phyloP scores from a whole-genome alignment of 1,140 invertebrate species.

The Xylocopa sonorina region DNA sequence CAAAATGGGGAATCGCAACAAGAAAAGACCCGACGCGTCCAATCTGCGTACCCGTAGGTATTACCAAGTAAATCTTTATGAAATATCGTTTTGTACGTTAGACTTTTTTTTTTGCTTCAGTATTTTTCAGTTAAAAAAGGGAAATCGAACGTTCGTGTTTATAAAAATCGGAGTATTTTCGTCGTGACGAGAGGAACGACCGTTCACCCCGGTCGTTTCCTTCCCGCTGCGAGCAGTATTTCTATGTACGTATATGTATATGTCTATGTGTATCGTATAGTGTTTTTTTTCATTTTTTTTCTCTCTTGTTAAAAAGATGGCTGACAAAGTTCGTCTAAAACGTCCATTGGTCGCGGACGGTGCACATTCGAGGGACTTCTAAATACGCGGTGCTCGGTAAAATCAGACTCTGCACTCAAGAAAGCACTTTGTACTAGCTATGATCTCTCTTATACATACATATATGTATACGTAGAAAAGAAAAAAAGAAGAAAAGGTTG shows the following conservation, averaged over 20 bases:
- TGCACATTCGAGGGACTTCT: slow-evolving; percentile 37
- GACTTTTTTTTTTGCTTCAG: slow-evolving; percentile 15
- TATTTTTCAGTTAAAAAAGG: slow-evolving; percentile 19
- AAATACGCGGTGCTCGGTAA: slow-evolving; percentile 24
- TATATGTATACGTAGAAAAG: slow-evolving; percentile 14
- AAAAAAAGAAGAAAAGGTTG: background rate
- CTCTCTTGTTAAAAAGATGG: slow-evolving; percentile 6
- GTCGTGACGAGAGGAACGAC: background rate
- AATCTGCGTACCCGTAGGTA: background rate
- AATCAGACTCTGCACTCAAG: slow-evolving; percentile 42
- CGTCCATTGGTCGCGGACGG: slow-evolving; percentile 41
- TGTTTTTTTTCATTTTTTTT: background rate
- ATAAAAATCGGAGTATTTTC: slow-evolving; percentile 24
- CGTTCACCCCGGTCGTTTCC: background rate
- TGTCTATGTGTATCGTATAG: background rate
- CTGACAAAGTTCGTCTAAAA: slow-evolving; percentile 34
- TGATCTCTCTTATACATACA: slow-evolving; percentile 28
- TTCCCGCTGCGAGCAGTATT: background rate
- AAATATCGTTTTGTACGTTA: slow-evolving; percentile 10
- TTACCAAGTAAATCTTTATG: background rate
- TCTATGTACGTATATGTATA: background rate
- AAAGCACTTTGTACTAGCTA: slow-evolving; percentile 56
- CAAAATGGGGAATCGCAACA: background rate
- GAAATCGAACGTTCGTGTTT: slow-evolving; percentile 23
- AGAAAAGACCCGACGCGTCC: slow-evolving; percentile 14